Evolutionary conservation across 2,888 invertebrate genomes (phyloP).

Genomic region (Zhuqinia jingwanae): DNA sequence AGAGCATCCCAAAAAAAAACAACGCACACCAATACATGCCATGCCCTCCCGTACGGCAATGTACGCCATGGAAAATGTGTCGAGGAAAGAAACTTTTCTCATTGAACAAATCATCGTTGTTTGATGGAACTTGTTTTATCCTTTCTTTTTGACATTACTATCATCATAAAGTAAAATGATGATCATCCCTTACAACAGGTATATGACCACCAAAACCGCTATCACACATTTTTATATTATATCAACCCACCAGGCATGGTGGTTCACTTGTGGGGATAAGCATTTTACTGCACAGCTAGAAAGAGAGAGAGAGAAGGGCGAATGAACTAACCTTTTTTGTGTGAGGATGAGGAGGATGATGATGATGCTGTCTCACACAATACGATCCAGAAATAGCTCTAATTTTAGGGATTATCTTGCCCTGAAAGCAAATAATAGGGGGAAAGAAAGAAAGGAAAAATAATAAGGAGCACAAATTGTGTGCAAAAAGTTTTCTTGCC

Average conservation of each 20-base stretch:
- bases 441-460: conserved; percentile 41
- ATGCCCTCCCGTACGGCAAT: no score
- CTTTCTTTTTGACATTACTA: conserved; percentile 47
- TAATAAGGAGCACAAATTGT: conserved; percentile 28
- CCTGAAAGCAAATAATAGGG: conserved; percentile 18
- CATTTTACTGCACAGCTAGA: no score
- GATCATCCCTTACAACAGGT: conserved; percentile 14
- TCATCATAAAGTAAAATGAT: conserved; percentile 41
- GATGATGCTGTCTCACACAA: conserved; percentile 16
- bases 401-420: conserved; percentile 61
- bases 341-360: neutral
- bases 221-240: neutral
- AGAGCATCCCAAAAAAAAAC: conserved; percentile 31
- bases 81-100: conserved; percentile 61
- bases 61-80: conserved; percentile 38
- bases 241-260: neutral
- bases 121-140: conserved; percentile 60
- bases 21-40: conserved; percentile 41
- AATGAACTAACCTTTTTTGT: neutral
- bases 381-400: conserved; percentile 56
- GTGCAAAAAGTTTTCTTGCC: neutral
- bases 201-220: conserved; percentile 3
- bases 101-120: conserved; percentile 63
- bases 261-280: neutral
- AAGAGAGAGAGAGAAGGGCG: no score